Evolutionary conservation across 2,113 vertebrate genomes (phyloP).

Genomic region (Rallus limicola): DNA sequence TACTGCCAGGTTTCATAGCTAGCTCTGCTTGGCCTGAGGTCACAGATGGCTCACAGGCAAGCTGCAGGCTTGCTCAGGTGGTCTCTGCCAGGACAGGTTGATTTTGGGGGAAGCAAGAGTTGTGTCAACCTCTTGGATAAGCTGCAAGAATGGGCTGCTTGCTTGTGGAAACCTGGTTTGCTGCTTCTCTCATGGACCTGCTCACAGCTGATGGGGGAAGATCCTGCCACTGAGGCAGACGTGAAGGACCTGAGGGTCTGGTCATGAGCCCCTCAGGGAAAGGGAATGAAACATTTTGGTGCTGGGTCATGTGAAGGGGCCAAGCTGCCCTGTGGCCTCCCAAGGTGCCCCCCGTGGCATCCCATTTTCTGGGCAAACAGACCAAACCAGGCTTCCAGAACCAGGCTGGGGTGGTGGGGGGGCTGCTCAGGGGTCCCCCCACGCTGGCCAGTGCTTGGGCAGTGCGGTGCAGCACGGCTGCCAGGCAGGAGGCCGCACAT

Average conservation of each 20-base stretch:
- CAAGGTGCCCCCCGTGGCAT: fast-evolving
- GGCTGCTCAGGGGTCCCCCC: fast-evolving
- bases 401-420: fast-evolving
- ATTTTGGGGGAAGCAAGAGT: not conserved
- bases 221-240: not conserved
- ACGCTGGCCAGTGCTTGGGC: not conserved
- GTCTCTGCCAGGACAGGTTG: not conserved
- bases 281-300: not conserved
- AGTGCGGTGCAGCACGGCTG: fast-evolving
- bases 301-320: not conserved
- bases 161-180: not conserved
- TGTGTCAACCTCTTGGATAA: not conserved
- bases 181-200: not conserved
- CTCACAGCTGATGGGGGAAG: not conserved
- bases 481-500: not conserved
- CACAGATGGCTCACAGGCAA: fast-evolving
- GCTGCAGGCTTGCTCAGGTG: not conserved
- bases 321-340: not conserved
- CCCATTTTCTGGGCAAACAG: not conserved
- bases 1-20: not conserved
- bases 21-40: not conserved
- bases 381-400: not conserved
- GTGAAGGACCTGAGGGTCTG: not conserved
- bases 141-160: not conserved
- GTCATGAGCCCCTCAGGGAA: not conserved